Percentiles rank a stretch among this genome's conserved stretches.
Conservation (phyloP, 2,113 vertebrate species). For the Canis aureus region DNA sequence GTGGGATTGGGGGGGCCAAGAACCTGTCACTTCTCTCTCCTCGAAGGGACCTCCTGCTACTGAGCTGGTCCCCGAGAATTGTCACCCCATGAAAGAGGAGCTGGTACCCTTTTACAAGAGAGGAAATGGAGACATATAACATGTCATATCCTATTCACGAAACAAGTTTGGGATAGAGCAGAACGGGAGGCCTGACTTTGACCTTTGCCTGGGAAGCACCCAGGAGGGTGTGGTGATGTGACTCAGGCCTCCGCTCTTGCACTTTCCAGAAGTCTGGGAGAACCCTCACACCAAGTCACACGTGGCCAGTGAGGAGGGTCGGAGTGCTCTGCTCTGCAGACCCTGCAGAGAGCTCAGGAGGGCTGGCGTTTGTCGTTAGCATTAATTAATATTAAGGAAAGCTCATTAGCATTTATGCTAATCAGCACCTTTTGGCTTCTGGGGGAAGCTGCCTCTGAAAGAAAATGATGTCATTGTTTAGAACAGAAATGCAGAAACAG, state of each 20-base stretch:
- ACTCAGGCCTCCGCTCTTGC: background rate
- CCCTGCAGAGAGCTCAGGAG: background rate
- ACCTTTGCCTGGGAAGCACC: background rate
- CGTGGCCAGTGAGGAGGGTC: background rate
- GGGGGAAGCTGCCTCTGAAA: background rate
- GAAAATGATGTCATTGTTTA: background rate
- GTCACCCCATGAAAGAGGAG: background rate
- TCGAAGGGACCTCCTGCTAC: fast-evolving
- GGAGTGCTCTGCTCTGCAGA: too few relatives aligned
- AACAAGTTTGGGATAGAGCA: background rate
- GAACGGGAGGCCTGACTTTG: background rate
- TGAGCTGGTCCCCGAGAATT: background rate
- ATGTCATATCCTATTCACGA: fast-evolving
- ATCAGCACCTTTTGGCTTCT: background rate
- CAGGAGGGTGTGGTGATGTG: fast-evolving
- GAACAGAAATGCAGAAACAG: fast-evolving
- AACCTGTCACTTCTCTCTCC: background rate
- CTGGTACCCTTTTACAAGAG: background rate
- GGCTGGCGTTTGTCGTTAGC: background rate
- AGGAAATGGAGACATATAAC: background rate
- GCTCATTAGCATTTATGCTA: background rate
- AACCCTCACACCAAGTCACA: background rate
- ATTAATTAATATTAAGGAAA: background rate
- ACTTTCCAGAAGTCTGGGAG: background rate
- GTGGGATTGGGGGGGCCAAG: background rate